Base-by-base conservation (phyloP, 2,888 invertebrate genomes). In the Cataglyphis livida region DNA sequence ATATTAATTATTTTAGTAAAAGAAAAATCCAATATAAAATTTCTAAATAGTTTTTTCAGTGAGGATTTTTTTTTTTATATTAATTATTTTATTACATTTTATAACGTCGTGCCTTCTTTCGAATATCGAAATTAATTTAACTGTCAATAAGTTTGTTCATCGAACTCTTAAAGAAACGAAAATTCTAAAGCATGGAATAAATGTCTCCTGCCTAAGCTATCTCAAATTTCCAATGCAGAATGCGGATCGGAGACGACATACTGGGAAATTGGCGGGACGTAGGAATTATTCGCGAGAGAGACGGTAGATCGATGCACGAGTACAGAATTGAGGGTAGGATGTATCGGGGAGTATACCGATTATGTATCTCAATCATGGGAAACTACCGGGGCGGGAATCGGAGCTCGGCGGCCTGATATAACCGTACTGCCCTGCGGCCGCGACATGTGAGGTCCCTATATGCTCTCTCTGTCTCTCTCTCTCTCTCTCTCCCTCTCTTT, bases 281-380 rank as follows among this genome's bases (percentile, higher is more conserved):
- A 12, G 35, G 10, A 15, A 35, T 51, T 51, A 51, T 51, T 51
- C 48, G 48, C 38, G 57, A 76, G 48, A 76, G 48, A 48, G 66
- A 66, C 54, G 70, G 64, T 57, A 32, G 73, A 61, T 51, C 73
- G 61, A 21, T 35, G 35, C 64, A 1, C 64, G 18, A 25, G 64
- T n/a, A 35, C 21, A 6, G 21, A 32, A 79, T 32, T n/a, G 48
- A 73, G 82, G 78, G 84, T 81, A 71, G 84, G 74, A 78, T 84
- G 73, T 85, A 87, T 88, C 87, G 75, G 86, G 90, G 88, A 87
- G 85, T 85, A 51, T 51, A 91, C 86, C 88, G 91, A 91, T 91
- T 91, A 92, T 88, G 90, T 92, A 93, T 93, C 92, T 93, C 92
- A 93, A 92, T 93, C 93, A 92, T 89, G 87, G 87, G 90, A 92